phyloP scores from a whole-genome alignment of 2,113 vertebrate genomes.

The Pituophis catenifer region DNA sequence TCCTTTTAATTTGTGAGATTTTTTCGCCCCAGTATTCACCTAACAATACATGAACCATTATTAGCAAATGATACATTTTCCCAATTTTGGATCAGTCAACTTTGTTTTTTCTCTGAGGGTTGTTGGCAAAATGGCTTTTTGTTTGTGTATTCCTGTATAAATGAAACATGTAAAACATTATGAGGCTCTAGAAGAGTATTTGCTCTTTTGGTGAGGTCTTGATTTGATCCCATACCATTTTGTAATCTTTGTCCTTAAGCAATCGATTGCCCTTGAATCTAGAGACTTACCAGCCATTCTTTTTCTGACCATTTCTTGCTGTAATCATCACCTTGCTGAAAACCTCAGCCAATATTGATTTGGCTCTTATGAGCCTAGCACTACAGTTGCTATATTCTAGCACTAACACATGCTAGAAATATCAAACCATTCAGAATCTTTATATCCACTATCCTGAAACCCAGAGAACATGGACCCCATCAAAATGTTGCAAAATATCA shows the following conservation, averaged over 20 bases:
- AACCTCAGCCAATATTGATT: neutral
- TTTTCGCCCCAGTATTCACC: neutral
- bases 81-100: neutral
- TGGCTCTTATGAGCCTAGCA: neutral
- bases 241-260: neutral
- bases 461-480: neutral
- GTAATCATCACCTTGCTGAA: neutral
- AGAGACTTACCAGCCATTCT: neutral
- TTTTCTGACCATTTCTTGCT: neutral
- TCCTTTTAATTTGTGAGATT: neutral
- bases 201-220: neutral
- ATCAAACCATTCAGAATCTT: neutral
- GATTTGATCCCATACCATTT: neutral
- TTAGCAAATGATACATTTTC: neutral
- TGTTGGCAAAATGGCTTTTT: neutral
- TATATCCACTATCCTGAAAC: neutral
- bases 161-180: neutral
- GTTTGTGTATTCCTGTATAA: neutral
- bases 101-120: neutral
- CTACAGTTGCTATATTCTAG: neutral
- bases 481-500: neutral
- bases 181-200: neutral
- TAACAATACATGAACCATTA: neutral
- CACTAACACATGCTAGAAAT: neutral
- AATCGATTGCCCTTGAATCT: neutral